A percentile compares a stretch with the other conserved stretches of the same genome.
Evolutionary conservation across 2,888 invertebrate species (phyloP).

Genomic region (Lasioglossum morio): DNA sequence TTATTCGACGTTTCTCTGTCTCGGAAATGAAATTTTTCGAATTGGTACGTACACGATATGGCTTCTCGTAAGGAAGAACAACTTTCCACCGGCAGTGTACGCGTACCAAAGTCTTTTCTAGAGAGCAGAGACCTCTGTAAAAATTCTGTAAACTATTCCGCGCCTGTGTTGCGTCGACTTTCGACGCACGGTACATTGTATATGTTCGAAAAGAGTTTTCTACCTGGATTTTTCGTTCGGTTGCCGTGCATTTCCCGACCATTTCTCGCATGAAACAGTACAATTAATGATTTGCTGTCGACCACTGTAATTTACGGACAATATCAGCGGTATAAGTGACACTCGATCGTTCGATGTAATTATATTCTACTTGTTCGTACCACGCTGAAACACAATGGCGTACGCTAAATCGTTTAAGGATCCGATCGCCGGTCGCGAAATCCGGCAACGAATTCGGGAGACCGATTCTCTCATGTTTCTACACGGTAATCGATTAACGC

Average conservation of each 20-base stretch:
- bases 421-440: neutral
- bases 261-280: neutral
- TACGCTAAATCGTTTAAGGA: neutral
- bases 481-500: constrained; percentile 8
- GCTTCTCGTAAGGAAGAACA: neutral
- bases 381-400: neutral
- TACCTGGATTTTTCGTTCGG: neutral
- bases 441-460: neutral
- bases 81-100: neutral
- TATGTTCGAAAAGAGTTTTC: neutral
- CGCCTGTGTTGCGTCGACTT: neutral
- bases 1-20: neutral
- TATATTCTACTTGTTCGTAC: neutral
- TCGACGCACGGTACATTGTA: neutral
- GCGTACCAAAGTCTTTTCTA: neutral
- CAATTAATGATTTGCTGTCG: constrained; percentile 7
- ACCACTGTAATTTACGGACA: constrained; percentile 53
- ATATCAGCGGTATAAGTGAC: constrained; percentile 47
- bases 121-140: neutral
- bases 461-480: constrained; percentile 31
- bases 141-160: neutral
- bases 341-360: constrained; percentile 18
- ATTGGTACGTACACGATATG: neutral
- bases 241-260: neutral
- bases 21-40: neutral